Conservation (phyloP, 2,888 invertebrate genomes). For the Cephus sareptanus region DNA sequence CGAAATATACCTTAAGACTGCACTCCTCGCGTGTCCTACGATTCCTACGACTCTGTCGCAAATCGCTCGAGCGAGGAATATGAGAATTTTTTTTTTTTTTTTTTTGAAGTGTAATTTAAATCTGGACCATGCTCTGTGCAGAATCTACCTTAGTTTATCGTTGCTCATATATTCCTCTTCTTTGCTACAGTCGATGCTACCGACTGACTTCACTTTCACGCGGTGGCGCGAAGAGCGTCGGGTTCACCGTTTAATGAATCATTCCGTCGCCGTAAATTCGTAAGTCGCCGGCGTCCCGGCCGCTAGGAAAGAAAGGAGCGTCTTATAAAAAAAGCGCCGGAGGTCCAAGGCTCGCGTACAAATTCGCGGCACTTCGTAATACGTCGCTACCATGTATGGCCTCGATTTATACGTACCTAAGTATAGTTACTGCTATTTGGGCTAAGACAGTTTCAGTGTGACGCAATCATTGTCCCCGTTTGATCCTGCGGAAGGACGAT, state of each 20-base stretch:
- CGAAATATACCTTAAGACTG: not conserved
- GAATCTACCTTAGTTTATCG: not conserved
- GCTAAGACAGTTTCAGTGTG: not conserved
- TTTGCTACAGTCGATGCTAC: not conserved
- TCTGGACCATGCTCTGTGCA: not conserved
- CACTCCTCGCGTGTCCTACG: not conserved
- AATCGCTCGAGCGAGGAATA: not conserved
- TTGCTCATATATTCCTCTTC: not conserved
- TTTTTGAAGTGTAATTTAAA: no score
- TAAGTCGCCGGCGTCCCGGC: not conserved
- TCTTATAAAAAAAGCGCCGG: not conserved
- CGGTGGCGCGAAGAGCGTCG: not conserved
- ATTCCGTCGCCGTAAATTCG: not conserved
- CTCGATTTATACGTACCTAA: not conserved
- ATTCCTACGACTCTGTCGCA: not conserved
- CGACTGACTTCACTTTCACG: not conserved
- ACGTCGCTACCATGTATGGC: not conserved
- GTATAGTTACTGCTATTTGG: not conserved
- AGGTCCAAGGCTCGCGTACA: not conserved
- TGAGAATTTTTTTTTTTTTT: not conserved
- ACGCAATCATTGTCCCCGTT: not conserved
- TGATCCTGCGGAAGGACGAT: not conserved
- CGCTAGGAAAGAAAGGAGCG: not conserved
- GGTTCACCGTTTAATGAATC: not conserved
- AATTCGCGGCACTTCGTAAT: not conserved